Conservation (phyloP, 2,113 vertebrate genomes). For the Sinocyclocheilus maitianheensis region DNA sequence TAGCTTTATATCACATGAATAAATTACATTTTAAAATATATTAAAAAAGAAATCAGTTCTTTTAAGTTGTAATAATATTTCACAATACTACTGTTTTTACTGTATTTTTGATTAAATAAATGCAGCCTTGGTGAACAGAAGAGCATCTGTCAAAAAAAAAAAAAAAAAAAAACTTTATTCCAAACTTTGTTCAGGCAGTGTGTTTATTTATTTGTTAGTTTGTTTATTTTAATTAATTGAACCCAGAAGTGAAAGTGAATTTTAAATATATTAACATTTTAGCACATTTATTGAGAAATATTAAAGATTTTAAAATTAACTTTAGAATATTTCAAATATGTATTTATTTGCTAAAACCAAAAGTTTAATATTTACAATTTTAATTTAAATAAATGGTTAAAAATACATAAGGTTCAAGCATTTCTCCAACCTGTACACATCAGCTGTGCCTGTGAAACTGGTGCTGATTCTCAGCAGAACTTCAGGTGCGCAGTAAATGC, state of each 20-base stretch:
- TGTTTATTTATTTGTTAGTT: neutral
- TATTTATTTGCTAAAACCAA: neutral
- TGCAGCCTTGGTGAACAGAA: too few relatives aligned
- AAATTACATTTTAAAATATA: neutral
- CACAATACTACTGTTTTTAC: too few relatives aligned
- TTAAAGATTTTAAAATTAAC: neutral
- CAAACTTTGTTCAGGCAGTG: too few relatives aligned
- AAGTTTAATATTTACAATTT: neutral
- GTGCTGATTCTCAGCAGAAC: conserved; percentile 67
- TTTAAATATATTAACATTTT: neutral
- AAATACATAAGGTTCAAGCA: neutral
- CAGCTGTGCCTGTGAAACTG: conserved; percentile 63
- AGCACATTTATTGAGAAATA: neutral
- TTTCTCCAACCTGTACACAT: conserved; percentile 71
- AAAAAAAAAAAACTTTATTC: too few relatives aligned
- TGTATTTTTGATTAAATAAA: too few relatives aligned
- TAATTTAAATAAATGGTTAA: neutral
- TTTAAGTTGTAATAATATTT: too few relatives aligned
- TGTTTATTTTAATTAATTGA: neutral
- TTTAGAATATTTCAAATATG: neutral
- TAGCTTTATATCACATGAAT: neutral
- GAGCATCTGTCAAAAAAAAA: too few relatives aligned
- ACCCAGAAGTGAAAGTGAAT: neutral
- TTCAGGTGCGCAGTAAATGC: conserved; percentile 73
- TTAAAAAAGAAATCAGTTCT: too few relatives aligned